Evolutionary conservation across 2,113 vertebrate genomes (phyloP), one percentile per base, ranked within the genome.

Genomic region (Pteruthius melanotis): DNA sequence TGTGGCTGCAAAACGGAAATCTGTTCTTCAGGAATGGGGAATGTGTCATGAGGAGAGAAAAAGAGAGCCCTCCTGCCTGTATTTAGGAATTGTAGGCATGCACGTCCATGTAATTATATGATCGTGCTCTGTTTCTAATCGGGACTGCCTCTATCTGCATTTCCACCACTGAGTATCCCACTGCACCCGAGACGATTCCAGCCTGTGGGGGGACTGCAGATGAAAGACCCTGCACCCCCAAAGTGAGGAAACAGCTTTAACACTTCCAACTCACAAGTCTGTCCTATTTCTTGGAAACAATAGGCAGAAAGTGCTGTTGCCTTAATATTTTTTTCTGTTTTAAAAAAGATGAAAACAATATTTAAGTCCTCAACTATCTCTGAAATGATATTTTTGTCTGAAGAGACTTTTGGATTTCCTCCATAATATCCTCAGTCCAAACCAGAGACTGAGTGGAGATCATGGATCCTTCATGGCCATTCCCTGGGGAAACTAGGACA

Each of bases 401-500:
- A 75, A 50, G 19, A 22, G 13, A 42, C 18, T 44, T 64, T 39
- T 60, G 33, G 13, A 39, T 83, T 92, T 85, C n/a, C 21, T 71
- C 54, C 47, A 13, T 24, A 45, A 35, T 30, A 42, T 31, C 10
- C 45, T 22, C 28, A 45, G 40, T 30, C 15, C 57, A 84, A 82
- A 70, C 8, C 30, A 60, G 15, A 24, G 39, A 45, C 31, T 66
- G 33, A 8, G 2, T 64, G 27, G 30, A 87, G 27, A 82, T 44
- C 49, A 64, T 1, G 1, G 37, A n/a, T 77, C 20, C n/a, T 11
- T 76, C 40, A 26, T 0, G 2, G 49, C 22, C 13, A 1, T 60
- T 82, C 27, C 39, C 50, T 31, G 5, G 28, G 22, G 57, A 76
- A 90, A 56, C 11, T 13, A 47, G 35, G 39, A 31, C 16, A 27